Conservation (phyloP, 2,113 vertebrate species). For the Dicentrarchus labrax region DNA sequence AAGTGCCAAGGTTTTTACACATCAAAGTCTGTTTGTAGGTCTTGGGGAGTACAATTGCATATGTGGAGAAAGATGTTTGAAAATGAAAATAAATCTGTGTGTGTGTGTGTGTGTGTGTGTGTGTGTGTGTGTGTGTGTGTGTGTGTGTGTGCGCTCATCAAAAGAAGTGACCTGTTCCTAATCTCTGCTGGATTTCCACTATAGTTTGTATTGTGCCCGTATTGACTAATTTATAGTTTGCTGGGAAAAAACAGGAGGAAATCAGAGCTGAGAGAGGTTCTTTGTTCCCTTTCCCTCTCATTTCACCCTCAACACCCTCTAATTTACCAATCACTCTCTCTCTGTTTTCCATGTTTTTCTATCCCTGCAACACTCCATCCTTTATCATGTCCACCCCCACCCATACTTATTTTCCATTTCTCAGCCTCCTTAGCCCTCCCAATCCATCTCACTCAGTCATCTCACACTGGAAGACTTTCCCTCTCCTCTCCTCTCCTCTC, state of each 20-base stretch:
- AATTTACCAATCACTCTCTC: slow-evolving; percentile 31
- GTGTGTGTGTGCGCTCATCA: no score
- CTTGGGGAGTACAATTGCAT: neutral
- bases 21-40: neutral
- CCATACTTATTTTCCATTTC: slow-evolving; percentile 32
- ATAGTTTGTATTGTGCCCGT: neutral
- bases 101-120: no score
- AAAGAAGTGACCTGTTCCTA: no score
- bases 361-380: slow-evolving; percentile 4
- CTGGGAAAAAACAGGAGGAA: neutral
- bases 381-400: slow-evolving; percentile 17
- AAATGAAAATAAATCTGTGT: neutral
- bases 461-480: slow-evolving; percentile 1
- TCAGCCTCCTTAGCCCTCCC: slow-evolving; percentile 23
- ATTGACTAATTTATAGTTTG: neutral
- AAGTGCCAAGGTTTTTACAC: neutral
- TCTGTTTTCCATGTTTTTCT: slow-evolving; percentile 16
- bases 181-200: no score
- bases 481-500: neutral
- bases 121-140: no score
- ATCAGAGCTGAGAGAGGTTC: slow-evolving; percentile 1
- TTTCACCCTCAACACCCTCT: slow-evolving; percentile 29
- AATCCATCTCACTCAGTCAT: slow-evolving; percentile 6
- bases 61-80: neutral
- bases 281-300: slow-evolving; percentile 11